Evolutionary conservation across 2,888 invertebrate species (phyloP), one percentile per base, ranked within the genome.

Genomic region (Thecocarcelia acutangulata): DNA sequence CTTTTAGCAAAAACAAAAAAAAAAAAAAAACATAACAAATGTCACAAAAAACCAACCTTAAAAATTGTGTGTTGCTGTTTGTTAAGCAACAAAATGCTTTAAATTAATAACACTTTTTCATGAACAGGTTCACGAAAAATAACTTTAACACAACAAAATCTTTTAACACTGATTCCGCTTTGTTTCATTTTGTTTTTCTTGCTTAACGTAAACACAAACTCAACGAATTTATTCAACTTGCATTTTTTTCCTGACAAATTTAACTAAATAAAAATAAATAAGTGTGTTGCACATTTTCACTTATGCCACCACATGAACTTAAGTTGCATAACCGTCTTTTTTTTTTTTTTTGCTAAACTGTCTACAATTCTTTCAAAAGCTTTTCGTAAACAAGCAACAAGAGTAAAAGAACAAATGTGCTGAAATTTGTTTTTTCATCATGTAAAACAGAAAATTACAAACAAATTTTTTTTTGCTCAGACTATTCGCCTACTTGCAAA

Each of bases 261-360:
- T 58, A 66, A 75, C 58, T 75, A 52, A 76, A 68, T 68, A 68
- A 76, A 68, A 76, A 68, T 40, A 52, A 69, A 59, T 33, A 61
- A 37, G 50, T 63, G 37, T 54, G 54, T 19, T 52, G 24, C 15
- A 59, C 50, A 75, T 59, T 48, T 66, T 75, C 50, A 42, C 59
- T 68, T 61, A 68, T 76, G 76, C 52, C 42, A 59, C 76, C 76
- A 61, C 61, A 69, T 46, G 28, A 52, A 52, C 59, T 59, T 21
- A 19, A 76, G 68, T 37, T 69, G 52, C 44, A 61, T 52, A 76
- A 76, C 52, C 44, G 66, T 37, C 40, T n/a, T 73, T 54, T 69
- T 54, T 61, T 58, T 37, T 42, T n/a, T 73, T 54, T 69, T 54
- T 61, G 33, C 15, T 17, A 0, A 54, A 54, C 44, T 33, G 33